Evolutionary conservation across 2,888 invertebrate genomes (phyloP), one percentile per base, ranked within the genome.

Genomic region (Pristionchus japonicus): DNA sequence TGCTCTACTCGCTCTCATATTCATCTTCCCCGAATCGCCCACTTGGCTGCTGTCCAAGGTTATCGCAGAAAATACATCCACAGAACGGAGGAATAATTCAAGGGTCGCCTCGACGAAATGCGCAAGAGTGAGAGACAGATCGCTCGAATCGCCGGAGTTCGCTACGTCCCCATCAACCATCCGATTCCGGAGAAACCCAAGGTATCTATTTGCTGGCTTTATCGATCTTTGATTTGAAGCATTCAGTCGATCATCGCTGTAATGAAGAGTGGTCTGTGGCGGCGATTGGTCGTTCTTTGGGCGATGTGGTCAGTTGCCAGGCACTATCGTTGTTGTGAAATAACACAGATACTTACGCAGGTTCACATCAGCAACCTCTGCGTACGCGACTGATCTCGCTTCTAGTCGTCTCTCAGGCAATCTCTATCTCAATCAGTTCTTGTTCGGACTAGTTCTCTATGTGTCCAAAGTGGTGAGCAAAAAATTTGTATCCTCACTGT

Each of bases 31-130:
- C 13, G 94, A 94, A 86, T 93, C 93, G 86, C 94, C 94, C 20
- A 94, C 93, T 9, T 94, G 94, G 94, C 91, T 94, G 20, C 93
- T 93, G 77, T 92, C 92, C 87, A 93, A 93, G 85, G 91, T 89
- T 67, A 3, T 34, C 34, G 64, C 20, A 11, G 7, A 23, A 23
- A 23, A n/a, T 23, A 17, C 27, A 57, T 57, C 20, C 20, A 61
- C 6, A 13, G 61, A n/a, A 13, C 20, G 17, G 31, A 40, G 31
- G 3, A 77, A 13, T 20, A 40, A 37, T 49, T 90, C 49, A 17
- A 90, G 91, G 90, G 90, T 15, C 82, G 89, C 47, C 80, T 91
- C 40, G 91, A 91, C 34, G 89, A 92, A 43, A 94, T 94, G 94
- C 89, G 90, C 23, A 87, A 88, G 37, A 92, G 92, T 77, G 94